Conservation (phyloP, 2,797 vertebrate species). For the Phrynocephalus guinanensis region DNA sequence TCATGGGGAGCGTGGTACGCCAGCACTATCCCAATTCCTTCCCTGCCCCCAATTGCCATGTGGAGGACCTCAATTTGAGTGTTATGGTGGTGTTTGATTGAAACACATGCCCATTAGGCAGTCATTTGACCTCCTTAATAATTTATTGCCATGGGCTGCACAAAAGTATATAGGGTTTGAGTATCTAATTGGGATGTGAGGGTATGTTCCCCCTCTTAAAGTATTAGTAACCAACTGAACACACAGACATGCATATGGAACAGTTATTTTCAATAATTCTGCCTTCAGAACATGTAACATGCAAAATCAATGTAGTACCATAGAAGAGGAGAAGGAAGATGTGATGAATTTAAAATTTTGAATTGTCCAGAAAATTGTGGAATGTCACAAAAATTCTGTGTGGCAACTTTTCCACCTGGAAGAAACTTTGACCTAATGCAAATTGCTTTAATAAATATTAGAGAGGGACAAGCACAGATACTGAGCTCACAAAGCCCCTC, state of each 20-base stretch:
- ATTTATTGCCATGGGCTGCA: not conserved
- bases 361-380: not conserved
- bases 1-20: no score
- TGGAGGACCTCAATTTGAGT: not conserved
- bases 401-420: no score
- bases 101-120: not conserved
- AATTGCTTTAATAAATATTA: slow-evolving; percentile 8
- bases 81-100: not conserved
- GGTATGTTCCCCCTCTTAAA: not conserved
- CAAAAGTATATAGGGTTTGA: not conserved
- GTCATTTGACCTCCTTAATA: not conserved
- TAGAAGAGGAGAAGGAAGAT: not conserved
- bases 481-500: not conserved
- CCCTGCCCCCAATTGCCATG: no score
- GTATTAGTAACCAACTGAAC: not conserved
- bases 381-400: slow-evolving; percentile 4
- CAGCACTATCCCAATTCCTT: no score
- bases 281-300: not conserved
- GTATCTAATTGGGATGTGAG: not conserved
- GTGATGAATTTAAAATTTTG: not conserved
- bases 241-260: not conserved
- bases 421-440: no score
- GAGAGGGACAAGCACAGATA: not conserved
- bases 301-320: not conserved
- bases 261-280: not conserved